A percentile compares a stretch with the other conserved stretches of the same genome.
phyloP scores from a whole-genome alignment of 2,113 vertebrate species.

The Cyanoderma ruficeps region DNA sequence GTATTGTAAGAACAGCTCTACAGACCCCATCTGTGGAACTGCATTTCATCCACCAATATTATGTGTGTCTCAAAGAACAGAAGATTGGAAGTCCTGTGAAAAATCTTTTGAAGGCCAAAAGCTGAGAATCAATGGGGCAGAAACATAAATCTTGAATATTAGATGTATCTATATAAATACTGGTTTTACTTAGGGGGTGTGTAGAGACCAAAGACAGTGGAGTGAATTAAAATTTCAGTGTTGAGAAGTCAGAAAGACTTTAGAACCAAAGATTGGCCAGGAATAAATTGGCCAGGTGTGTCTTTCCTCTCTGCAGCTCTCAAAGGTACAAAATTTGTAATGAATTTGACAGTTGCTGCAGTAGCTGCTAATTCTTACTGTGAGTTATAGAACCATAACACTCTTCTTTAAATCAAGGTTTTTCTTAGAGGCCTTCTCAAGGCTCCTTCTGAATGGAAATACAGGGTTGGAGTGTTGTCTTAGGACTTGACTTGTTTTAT shows the following conservation, averaged over 20 bases:
- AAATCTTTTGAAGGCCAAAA: neutral
- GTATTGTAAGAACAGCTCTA: neutral
- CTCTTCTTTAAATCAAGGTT: neutral
- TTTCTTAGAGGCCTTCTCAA: neutral
- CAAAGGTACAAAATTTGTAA: neutral
- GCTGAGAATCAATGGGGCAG: neutral
- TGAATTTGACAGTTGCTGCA: neutral
- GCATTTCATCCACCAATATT: neutral
- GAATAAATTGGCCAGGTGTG: neutral
- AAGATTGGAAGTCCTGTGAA: neutral
- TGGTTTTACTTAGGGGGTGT: neutral
- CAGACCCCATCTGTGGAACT: neutral
- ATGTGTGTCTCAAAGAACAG: neutral
- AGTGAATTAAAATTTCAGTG: neutral
- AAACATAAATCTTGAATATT: neutral
- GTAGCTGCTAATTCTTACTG: neutral
- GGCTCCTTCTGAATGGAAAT: neutral
- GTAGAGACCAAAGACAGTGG: neutral
- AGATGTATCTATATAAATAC: neutral
- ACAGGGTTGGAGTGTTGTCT: rapidly evolving
- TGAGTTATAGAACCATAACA: neutral
- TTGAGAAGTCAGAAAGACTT: neutral
- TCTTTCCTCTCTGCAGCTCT: neutral
- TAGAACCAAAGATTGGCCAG: neutral
- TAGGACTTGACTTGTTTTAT: neutral